These are phyloP conservation scores for Nebria ingens DNA, from an alignment of 1,140 invertebrate species.

Conservation along the genomic window DNA sequence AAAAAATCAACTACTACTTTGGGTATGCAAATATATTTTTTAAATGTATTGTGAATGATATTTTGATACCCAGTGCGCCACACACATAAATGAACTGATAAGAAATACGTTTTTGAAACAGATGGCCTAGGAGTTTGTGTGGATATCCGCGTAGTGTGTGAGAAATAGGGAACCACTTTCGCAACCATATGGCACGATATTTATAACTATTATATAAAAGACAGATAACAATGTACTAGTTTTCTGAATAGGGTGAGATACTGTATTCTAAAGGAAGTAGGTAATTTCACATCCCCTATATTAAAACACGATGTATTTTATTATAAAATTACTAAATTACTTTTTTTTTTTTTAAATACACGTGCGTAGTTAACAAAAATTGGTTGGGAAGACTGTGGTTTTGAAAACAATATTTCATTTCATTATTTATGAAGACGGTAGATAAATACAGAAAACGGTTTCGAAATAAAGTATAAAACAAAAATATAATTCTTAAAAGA, in stretches of 20 bases:
- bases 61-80: no score
- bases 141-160: background rate
- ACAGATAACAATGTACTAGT: conserved; percentile 5
- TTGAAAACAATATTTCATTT: no score
- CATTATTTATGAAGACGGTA: no score
- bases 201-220: background rate
- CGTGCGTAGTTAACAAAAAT: no score
- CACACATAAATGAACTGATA: background rate
- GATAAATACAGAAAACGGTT: no score
- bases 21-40: no score
- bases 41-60: no score
- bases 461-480: no score
- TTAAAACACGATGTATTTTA: background rate
- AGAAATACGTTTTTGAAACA: conserved; percentile 6
- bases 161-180: background rate
- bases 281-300: background rate
- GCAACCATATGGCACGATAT: conserved; percentile 6
- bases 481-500: no score
- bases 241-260: conserved; percentile 8
- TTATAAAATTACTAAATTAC: background rate
- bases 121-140: background rate
- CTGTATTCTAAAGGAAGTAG: background rate
- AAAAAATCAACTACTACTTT: no score
- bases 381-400: no score
- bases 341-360: background rate